Conservation (phyloP, 2,797 vertebrate species). For the Alexandromys oeconomus region DNA sequence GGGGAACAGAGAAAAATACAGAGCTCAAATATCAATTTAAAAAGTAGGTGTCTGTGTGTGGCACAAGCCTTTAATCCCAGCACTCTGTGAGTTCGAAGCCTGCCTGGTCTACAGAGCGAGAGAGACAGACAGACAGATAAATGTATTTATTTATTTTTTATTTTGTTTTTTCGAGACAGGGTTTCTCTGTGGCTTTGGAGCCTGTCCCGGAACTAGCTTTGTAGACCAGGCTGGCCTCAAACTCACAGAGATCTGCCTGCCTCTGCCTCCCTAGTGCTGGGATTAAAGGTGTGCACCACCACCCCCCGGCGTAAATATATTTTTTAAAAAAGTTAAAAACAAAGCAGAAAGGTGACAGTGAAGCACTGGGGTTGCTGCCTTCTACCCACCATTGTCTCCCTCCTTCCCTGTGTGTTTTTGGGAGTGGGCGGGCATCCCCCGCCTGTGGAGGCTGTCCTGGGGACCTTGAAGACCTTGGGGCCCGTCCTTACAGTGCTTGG, state of each 20-base stretch:
- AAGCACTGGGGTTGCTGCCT: too few species aligned
- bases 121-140: not conserved
- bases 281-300: too few species aligned
- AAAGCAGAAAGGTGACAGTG: not conserved
- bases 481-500: not conserved
- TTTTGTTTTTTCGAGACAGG: too few species aligned
- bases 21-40: too few species aligned
- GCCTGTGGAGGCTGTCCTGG: not conserved
- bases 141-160: too few species aligned
- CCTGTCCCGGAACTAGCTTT: too few species aligned
- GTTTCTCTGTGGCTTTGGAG: too few species aligned
- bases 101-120: not conserved
- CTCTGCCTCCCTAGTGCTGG: too few species aligned
- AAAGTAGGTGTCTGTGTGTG: not conserved
- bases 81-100: not conserved
- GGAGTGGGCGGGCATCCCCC: not conserved
- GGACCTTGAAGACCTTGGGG: not conserved
- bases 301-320: too few species aligned
- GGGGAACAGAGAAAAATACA: too few species aligned
- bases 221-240: too few species aligned
- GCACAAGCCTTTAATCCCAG: not conserved
- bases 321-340: not conserved
- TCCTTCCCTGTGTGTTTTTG: not conserved
- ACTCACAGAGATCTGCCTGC: too few species aligned
- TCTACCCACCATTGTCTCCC: not conserved